Evolutionary conservation across 2,888 invertebrate genomes (phyloP).

Genomic region (Mesochorus sp.): DNA sequence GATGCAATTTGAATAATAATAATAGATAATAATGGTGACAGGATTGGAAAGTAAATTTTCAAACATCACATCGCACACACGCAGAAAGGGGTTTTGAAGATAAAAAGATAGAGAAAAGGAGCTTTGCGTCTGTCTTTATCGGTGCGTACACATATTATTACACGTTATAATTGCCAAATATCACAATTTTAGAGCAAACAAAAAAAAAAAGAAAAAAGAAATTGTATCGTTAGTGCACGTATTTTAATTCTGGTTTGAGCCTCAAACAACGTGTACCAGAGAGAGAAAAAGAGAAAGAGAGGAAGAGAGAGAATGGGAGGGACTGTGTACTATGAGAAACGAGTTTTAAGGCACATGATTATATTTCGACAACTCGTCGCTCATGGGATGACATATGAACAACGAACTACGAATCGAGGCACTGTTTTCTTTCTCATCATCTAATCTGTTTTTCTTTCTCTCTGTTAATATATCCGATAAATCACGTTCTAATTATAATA

Average conservation of each 20-base stretch:
- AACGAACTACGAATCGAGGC: constrained; percentile 28
- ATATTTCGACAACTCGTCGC: constrained; percentile 16
- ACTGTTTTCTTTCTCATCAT: neutral
- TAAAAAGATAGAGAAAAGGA: constrained; percentile 4
- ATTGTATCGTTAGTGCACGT: constrained; percentile 11
- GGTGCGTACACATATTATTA: constrained; percentile 27
- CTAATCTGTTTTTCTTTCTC: neutral
- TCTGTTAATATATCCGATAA: neutral
- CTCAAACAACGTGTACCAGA: constrained; percentile 19
- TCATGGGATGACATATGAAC: neutral
- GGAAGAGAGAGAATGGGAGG: too few species aligned
- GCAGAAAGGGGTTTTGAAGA: neutral
- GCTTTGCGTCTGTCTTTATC: neutral
- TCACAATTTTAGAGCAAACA: too few species aligned
- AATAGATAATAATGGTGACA: constrained; percentile 17
- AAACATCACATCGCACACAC: neutral
- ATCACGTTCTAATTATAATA: neutral
- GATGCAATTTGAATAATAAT: constrained; percentile 18
- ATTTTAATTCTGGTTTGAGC: constrained; percentile 22
- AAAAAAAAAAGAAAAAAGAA: too few species aligned
- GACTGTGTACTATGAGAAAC: too few species aligned
- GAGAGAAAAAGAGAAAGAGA: neutral
- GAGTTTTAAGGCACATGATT: constrained; percentile 54
- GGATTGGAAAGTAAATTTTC: constrained; percentile 12
- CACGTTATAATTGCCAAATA: constrained; percentile 29